Evolutionary conservation across 1,140 invertebrate species (phyloP).

Genomic region (Bombus picipes): DNA sequence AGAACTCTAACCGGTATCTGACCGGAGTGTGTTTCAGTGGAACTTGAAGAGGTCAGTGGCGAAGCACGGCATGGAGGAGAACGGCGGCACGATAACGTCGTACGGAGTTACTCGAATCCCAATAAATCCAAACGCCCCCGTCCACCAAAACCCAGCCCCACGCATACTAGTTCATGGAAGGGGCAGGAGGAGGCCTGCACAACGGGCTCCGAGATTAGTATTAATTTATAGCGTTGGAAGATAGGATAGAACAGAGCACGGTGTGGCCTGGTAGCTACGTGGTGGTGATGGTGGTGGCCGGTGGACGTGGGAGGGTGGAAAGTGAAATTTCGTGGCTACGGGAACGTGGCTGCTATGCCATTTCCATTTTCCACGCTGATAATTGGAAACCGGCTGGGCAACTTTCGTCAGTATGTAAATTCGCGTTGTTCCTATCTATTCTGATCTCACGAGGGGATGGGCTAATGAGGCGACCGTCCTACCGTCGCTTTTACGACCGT

Average conservation of each 20-base stretch:
- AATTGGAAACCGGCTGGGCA: slow-evolving; percentile 63
- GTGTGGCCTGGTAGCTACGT: slow-evolving; percentile 11
- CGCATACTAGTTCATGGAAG: neutral
- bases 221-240: slow-evolving; percentile 71
- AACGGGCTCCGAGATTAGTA: slow-evolving; percentile 68
- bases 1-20: neutral
- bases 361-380: slow-evolving; percentile 68
- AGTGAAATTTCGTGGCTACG: slow-evolving; percentile 66
- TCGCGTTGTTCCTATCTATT: slow-evolving; percentile 22
- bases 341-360: slow-evolving; percentile 50
- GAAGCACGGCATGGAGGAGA: slow-evolving; percentile 31
- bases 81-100: slow-evolving; percentile 63
- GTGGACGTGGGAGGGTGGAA: slow-evolving; percentile 56
- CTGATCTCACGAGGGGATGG: slow-evolving; percentile 17
- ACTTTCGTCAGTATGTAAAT: slow-evolving; percentile 57
- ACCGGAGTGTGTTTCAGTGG: slow-evolving; percentile 13
- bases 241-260: slow-evolving; percentile 60
- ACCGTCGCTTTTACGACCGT: neutral
- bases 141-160: slow-evolving; percentile 35
- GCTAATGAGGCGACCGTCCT: slow-evolving; percentile 21
- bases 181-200: slow-evolving; percentile 58
- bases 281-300: slow-evolving; percentile 7
- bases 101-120: slow-evolving; percentile 69
- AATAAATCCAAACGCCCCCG: slow-evolving; percentile 66
- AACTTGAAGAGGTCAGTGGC: slow-evolving; percentile 57